Percentiles rank a stretch among this genome's conserved stretches.
phyloP scores from a whole-genome alignment of 2,797 vertebrate species.

The Tamandua tetradactyla region DNA sequence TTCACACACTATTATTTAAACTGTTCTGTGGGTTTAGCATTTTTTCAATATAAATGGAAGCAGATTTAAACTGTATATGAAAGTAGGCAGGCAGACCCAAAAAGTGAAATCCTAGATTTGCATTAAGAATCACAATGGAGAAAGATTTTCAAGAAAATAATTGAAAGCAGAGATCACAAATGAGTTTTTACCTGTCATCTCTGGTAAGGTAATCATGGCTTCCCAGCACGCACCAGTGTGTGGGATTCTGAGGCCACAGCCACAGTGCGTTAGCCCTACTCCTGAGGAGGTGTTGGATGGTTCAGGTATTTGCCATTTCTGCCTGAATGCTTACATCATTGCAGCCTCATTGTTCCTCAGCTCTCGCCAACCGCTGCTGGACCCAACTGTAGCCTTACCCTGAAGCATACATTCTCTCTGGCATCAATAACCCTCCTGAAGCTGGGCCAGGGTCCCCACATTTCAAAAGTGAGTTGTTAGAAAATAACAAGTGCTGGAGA shows the following conservation, averaged over 20 bases:
- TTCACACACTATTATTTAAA: neutral
- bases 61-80: neutral
- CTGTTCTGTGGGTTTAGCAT: neutral
- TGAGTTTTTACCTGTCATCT: neutral
- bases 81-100: constrained; percentile 18
- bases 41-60: neutral
- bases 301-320: neutral
- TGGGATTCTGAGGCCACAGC: neutral
- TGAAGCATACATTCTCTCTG: neutral
- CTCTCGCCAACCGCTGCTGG: neutral
- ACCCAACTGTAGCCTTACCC: neutral
- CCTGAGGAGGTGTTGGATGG: neutral
- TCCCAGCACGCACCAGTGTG: neutral
- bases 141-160: neutral
- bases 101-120: neutral
- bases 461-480: no score
- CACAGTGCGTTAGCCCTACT: neutral
- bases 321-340: neutral
- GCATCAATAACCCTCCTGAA: neutral
- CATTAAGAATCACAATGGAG: neutral
- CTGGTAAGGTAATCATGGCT: neutral
- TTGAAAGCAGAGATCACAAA: neutral
- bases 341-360: neutral
- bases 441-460: neutral
- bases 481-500: no score